Evolutionary conservation across 2,113 vertebrate species (phyloP).

Genomic region (Tachycineta bicolor): DNA sequence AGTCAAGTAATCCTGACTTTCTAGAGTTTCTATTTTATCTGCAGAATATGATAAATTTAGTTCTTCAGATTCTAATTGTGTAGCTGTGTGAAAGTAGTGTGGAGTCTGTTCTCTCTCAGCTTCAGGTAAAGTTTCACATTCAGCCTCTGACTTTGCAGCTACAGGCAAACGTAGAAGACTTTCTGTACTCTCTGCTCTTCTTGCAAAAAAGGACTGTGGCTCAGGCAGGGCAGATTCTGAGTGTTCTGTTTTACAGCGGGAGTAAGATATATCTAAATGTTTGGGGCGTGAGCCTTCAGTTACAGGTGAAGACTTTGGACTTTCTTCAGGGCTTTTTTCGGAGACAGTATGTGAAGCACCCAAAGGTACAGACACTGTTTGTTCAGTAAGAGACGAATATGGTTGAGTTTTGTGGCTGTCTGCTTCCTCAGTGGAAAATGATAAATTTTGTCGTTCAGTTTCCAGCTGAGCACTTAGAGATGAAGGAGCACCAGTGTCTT

Average conservation of each 20-base stretch:
- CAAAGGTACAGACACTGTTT: neutral
- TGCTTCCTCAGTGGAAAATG: neutral
- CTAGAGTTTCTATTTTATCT: neutral
- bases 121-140: constrained; percentile 24
- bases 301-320: neutral
- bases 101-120: constrained; percentile 11
- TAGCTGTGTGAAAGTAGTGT: constrained; percentile 22
- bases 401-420: neutral
- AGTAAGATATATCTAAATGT: neutral
- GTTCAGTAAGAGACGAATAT: constrained; percentile 1
- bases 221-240: constrained; percentile 36
- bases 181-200: constrained; percentile 25
- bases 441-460: neutral
- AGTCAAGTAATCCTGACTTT: constrained; percentile 14
- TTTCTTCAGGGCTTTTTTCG: neutral
- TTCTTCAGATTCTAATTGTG: neutral
- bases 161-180: neutral
- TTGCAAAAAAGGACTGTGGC: neutral
- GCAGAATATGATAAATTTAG: constrained; percentile 1
- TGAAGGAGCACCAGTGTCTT: neutral
- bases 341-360: neutral
- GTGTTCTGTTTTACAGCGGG: neutral
- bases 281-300: neutral
- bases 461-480: neutral
- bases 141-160: neutral